Evolutionary conservation across 2,888 invertebrate genomes (phyloP).

Genomic region (Drosophila greeni): DNA sequence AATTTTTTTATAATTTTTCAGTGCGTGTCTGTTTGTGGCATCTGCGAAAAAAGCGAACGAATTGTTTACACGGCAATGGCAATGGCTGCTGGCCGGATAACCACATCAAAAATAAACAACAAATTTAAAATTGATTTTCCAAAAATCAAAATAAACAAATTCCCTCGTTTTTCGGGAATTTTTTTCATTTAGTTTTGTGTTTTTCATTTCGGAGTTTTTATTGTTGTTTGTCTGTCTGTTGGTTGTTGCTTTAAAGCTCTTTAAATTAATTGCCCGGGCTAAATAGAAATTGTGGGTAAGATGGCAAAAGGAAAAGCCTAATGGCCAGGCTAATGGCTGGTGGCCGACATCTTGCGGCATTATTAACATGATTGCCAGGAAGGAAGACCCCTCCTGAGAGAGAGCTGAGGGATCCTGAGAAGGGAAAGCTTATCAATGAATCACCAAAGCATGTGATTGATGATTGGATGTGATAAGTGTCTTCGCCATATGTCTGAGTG

Average conservation of each 20-base stretch:
- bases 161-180: constrained; percentile 39
- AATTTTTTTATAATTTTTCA: constrained; percentile 19
- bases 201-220: constrained; percentile 20
- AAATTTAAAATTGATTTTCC: constrained; percentile 66
- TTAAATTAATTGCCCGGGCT: constrained; percentile 35
- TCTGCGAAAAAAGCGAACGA: constrained; percentile 54
- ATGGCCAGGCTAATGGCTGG: constrained; percentile 49
- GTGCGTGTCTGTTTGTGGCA: constrained; percentile 59
- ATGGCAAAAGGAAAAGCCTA: constrained; percentile 7
- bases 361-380: constrained; percentile 67
- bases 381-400: constrained; percentile 38
- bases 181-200: constrained; percentile 41
- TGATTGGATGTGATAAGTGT: constrained; percentile 64
- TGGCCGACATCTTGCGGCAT: constrained; percentile 49
- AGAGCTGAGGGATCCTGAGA: constrained; percentile 7
- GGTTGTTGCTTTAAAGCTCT: constrained; percentile 27
- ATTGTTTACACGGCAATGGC: constrained; percentile 60
- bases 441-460: constrained; percentile 73
- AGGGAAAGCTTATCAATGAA: constrained; percentile 69
- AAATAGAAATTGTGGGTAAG: neutral
- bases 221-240: constrained; percentile 12
- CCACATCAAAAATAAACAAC: constrained; percentile 70
- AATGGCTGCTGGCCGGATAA: constrained; percentile 52
- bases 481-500: constrained; percentile 13
- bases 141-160: constrained; percentile 67